Percentiles rank a stretch among this genome's conserved stretches.
phyloP scores from a whole-genome alignment of 1,140 invertebrate genomes.

The Acyrthosiphon pisum region DNA sequence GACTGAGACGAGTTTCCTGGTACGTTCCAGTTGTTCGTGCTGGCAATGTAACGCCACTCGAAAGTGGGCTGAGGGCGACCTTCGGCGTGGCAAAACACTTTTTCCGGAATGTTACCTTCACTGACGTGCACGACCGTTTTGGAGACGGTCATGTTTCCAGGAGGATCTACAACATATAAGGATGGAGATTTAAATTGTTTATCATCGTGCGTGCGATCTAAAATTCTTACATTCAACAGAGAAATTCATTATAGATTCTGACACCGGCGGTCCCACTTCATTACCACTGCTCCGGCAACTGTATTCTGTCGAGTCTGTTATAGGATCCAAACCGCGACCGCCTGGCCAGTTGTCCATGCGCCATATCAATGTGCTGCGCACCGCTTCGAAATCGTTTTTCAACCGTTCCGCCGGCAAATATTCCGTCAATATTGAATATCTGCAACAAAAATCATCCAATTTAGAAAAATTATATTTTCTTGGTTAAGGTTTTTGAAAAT shows the following conservation, averaged over 20 bases:
- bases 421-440: slow-evolving; percentile 74
- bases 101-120: slow-evolving; percentile 77
- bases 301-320: slow-evolving; percentile 81
- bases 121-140: slow-evolving; percentile 75
- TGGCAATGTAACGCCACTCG: slow-evolving; percentile 66
- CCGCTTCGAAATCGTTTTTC: slow-evolving; percentile 86
- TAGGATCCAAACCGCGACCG: slow-evolving; percentile 73
- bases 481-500: neutral
- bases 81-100: slow-evolving; percentile 78
- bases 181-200: neutral
- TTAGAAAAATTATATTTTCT: neutral
- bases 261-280: slow-evolving; percentile 74
- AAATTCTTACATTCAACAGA: slow-evolving; percentile 84
- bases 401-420: slow-evolving; percentile 73
- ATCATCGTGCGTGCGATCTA: neutral
- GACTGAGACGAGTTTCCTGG: neutral
- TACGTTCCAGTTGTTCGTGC: slow-evolving; percentile 1
- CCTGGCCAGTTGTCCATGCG: slow-evolving; percentile 85
- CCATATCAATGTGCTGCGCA: slow-evolving; percentile 81
- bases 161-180: slow-evolving; percentile 74
- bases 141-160: slow-evolving; percentile 81
- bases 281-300: slow-evolving; percentile 82
- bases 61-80: slow-evolving; percentile 76
- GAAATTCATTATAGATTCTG: slow-evolving; percentile 77
- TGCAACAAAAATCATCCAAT: slow-evolving; percentile 61